These are phyloP conservation scores for Telmatherina bonti DNA, from an alignment of 2,797 vertebrate species.

Conservation along the genomic window DNA sequence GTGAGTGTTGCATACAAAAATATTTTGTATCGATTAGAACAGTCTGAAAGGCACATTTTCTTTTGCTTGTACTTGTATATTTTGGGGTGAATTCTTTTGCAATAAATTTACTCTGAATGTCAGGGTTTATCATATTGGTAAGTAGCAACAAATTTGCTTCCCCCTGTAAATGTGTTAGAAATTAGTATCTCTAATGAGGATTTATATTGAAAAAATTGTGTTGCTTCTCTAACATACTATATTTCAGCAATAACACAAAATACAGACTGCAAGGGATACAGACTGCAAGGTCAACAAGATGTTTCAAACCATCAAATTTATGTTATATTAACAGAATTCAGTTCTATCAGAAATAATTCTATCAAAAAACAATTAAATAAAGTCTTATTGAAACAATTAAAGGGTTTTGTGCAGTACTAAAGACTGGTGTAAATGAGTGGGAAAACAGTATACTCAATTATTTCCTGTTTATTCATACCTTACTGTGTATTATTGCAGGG, in stretches of 20 bases:
- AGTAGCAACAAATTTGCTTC: slow-evolving; percentile 17
- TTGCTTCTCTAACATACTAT: slow-evolving; percentile 20
- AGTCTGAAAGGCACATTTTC: background rate
- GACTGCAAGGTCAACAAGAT: slow-evolving; percentile 9
- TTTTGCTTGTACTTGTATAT: slow-evolving; percentile 14
- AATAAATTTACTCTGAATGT: slow-evolving; percentile 28
- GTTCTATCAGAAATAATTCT: slow-evolving; percentile 24
- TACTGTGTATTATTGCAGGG: slow-evolving; percentile 46
- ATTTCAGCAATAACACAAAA: slow-evolving; percentile 48
- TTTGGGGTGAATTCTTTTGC: slow-evolving; percentile 12
- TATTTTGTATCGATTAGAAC: slow-evolving; percentile 37
- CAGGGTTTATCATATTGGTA: slow-evolving; percentile 25
- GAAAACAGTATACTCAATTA: slow-evolving; percentile 42
- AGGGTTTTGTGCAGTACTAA: background rate
- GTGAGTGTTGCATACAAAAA: slow-evolving; percentile 14
- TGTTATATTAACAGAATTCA: slow-evolving; percentile 25
- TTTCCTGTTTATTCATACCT: slow-evolving; percentile 47
- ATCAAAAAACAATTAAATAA: slow-evolving; percentile 5
- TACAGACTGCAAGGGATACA: slow-evolving; percentile 19
- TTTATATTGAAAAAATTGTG: slow-evolving; percentile 11
- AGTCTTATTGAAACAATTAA: background rate
- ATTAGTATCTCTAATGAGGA: background rate
- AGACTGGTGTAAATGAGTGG: slow-evolving; percentile 44
- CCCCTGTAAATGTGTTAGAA: slow-evolving; percentile 4
- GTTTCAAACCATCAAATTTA: slow-evolving; percentile 30